Conservation (phyloP, 2,888 invertebrate genomes). For the Caenorhabditis sp. region DNA sequence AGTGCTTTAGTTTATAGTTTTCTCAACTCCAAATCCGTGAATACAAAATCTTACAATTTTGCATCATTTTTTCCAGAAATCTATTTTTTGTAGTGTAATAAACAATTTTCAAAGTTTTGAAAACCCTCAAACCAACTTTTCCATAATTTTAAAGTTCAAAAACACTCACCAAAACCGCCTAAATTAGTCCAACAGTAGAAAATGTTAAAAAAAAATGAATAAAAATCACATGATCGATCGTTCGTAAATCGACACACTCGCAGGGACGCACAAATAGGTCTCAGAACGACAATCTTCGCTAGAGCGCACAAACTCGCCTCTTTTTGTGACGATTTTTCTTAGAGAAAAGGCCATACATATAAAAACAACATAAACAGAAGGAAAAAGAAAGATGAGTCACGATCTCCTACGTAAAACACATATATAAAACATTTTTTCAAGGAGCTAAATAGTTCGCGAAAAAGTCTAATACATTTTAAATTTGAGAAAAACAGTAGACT, state of each 20-base stretch:
- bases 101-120: too few relatives aligned
- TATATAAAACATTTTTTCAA: neutral
- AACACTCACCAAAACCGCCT: neutral
- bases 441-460: neutral
- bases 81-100: too few relatives aligned
- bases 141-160: neutral
- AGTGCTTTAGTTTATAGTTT: too few relatives aligned
- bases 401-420: neutral
- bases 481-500: neutral
- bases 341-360: neutral
- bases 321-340: neutral
- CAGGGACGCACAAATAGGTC: neutral
- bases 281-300: neutral
- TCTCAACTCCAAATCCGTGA: too few relatives aligned
- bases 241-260: slow-evolving; percentile 2
- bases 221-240: slow-evolving; percentile 4
- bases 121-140: neutral
- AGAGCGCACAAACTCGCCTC: neutral
- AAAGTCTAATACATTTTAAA: neutral
- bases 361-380: too few relatives aligned
- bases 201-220: neutral
- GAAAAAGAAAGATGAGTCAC: too few relatives aligned
- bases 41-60: too few relatives aligned
- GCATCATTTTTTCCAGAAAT: too few relatives aligned
- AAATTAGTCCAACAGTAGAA: neutral